These are phyloP conservation scores for Merops nubicus DNA, from an alignment of 2,113 vertebrate species.

Conservation along the genomic window DNA sequence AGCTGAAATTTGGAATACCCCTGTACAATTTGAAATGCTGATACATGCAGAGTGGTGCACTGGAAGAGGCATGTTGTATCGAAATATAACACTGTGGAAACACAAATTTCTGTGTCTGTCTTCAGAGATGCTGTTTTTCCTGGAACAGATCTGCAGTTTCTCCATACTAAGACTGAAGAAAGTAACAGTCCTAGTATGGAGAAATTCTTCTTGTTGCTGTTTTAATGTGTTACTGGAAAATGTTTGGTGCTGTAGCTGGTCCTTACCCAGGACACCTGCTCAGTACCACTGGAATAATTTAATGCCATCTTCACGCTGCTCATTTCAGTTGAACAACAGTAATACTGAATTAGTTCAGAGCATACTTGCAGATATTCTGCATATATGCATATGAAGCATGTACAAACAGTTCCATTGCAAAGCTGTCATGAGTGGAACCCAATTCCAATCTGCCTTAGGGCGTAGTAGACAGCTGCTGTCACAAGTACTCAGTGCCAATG, in stretches of 20 bases:
- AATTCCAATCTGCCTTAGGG: neutral
- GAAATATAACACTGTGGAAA: neutral
- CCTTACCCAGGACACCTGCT: neutral
- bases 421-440: neutral
- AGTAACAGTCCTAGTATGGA: neutral
- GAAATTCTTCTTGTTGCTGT: neutral
- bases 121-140: neutral
- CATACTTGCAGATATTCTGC: neutral
- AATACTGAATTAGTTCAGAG: neutral
- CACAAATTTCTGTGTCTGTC: neutral
- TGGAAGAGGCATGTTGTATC: neutral
- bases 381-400: neutral
- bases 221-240: neutral
- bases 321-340: neutral
- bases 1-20: neutral
- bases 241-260: neutral
- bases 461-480: neutral
- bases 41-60: neutral
- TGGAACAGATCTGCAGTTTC: neutral
- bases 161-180: too few relatives aligned
- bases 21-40: neutral
- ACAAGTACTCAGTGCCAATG: neutral
- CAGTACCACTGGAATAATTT: neutral
- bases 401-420: neutral
- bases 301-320: neutral